Percentiles rank a stretch among this genome's conserved stretches.
phyloP scores from a whole-genome alignment of 2,113 vertebrate species.

The Otolemur garnettii region DNA sequence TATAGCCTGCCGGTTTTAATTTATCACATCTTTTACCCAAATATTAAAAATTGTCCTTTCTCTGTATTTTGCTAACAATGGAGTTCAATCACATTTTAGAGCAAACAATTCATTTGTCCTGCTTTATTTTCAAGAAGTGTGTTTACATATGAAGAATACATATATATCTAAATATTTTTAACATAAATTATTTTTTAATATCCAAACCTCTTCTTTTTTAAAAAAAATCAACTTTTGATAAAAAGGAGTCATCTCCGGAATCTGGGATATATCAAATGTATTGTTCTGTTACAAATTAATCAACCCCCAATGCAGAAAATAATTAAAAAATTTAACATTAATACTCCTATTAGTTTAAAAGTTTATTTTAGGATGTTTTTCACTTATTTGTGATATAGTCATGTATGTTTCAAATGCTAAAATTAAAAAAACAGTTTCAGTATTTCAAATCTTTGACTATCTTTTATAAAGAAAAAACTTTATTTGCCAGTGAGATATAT shows the following conservation, averaged over 20 bases:
- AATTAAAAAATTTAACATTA: background rate
- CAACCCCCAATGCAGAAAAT: background rate
- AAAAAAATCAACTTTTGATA: background rate
- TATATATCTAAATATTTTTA: background rate
- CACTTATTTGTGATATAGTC: background rate
- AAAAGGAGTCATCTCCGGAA: background rate
- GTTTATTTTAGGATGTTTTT: background rate
- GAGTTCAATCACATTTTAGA: background rate
- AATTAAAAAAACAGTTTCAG: conserved; percentile 27
- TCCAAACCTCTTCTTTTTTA: background rate
- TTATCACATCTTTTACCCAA: background rate
- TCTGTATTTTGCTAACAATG: background rate
- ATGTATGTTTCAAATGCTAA: background rate
- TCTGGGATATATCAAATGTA: background rate
- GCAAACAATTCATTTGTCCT: background rate
- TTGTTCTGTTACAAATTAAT: background rate
- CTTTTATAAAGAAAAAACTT: background rate
- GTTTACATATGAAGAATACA: background rate
- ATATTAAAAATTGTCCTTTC: background rate
- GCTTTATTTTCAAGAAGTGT: background rate
- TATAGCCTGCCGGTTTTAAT: background rate
- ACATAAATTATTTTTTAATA: background rate
- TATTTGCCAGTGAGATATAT: background rate
- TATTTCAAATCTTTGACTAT: background rate
- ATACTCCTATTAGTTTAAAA: background rate